Conservation (phyloP, 53 echinoderm and acorn worm genomes). For the Apostichopus leukothele region DNA sequence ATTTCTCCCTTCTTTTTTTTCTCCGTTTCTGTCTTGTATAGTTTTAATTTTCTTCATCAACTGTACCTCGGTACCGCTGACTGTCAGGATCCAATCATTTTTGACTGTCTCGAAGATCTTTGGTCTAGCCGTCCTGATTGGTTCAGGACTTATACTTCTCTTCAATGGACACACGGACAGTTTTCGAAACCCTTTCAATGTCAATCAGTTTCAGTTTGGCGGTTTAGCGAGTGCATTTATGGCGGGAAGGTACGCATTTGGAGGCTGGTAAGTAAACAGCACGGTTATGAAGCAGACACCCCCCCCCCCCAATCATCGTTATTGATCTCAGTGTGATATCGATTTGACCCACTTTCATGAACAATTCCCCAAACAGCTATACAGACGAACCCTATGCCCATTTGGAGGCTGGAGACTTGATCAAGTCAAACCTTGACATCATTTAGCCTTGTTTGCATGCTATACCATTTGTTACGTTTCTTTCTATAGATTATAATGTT, state of each 20-base stretch:
- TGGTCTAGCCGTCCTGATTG: slow-evolving; percentile 15
- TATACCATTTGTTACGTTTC: too few species aligned
- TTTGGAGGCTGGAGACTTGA: too few species aligned
- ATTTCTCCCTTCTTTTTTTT: not conserved
- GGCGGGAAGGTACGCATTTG: slow-evolving; percentile 32
- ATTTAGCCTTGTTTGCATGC: too few species aligned
- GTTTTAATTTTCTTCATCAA: slow-evolving; percentile 16
- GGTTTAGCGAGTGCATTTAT: slow-evolving; percentile 21
- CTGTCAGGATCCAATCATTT: slow-evolving; percentile 19
- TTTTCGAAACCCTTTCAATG: not conserved
- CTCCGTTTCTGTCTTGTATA: not conserved
- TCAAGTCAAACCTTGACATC: too few species aligned
- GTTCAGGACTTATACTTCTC: not conserved
- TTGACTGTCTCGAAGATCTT: not conserved
- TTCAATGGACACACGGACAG: not conserved
- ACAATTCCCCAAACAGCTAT: too few species aligned
- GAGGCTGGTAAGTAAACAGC: slow-evolving; percentile 18
- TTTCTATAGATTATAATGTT: too few species aligned
- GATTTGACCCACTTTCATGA: too few species aligned
- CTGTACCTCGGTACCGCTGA: not conserved
- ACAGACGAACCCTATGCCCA: too few species aligned
- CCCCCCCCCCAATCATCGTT: too few species aligned
- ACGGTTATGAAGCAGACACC: too few species aligned
- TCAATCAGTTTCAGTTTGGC: not conserved
- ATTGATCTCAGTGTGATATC: too few species aligned